phyloP scores from a whole-genome alignment of 2,888 invertebrate genomes.

The Dorcus hopei region DNA sequence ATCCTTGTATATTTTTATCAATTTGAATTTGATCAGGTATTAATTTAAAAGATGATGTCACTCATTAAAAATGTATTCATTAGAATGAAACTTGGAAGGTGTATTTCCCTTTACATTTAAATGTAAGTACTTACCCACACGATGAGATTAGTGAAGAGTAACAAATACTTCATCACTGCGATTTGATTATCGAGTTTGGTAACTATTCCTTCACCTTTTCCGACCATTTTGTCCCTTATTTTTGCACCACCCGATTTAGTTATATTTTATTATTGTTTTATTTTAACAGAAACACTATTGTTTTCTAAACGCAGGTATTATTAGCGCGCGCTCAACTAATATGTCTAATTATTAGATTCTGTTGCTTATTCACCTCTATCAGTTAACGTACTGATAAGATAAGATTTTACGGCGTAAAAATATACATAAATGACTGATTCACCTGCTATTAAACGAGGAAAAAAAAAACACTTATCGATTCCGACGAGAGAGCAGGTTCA shows the following conservation, averaged over 20 bases:
- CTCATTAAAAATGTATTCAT: too few relatives aligned
- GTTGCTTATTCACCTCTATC: neutral
- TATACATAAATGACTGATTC: conserved; percentile 19
- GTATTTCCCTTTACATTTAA: too few relatives aligned
- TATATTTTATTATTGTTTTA: too few relatives aligned
- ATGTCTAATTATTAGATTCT: too few relatives aligned
- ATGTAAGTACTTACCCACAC: conserved; percentile 65
- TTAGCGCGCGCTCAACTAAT: too few relatives aligned
- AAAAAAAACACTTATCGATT: neutral
- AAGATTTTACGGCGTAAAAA: conserved; percentile 13
- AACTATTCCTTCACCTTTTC: conserved; percentile 54
- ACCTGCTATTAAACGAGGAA: conserved; percentile 6
- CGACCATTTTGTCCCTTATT: conserved; percentile 51
- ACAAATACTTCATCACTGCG: conserved; percentile 74
- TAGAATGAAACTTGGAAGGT: too few relatives aligned
- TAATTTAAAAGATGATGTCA: too few relatives aligned
- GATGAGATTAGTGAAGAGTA: conserved; percentile 78
- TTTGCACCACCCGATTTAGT: neutral
- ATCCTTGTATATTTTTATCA: too few relatives aligned
- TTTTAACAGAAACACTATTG: neutral
- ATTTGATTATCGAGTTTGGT: conserved; percentile 72
- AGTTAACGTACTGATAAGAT: conserved; percentile 12
- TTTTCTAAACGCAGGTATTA: too few relatives aligned
- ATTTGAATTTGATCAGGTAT: too few relatives aligned
- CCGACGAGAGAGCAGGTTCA: neutral